phyloP scores from a whole-genome alignment of 2,888 invertebrate genomes.

The Caenorhabditis uteleia region DNA sequence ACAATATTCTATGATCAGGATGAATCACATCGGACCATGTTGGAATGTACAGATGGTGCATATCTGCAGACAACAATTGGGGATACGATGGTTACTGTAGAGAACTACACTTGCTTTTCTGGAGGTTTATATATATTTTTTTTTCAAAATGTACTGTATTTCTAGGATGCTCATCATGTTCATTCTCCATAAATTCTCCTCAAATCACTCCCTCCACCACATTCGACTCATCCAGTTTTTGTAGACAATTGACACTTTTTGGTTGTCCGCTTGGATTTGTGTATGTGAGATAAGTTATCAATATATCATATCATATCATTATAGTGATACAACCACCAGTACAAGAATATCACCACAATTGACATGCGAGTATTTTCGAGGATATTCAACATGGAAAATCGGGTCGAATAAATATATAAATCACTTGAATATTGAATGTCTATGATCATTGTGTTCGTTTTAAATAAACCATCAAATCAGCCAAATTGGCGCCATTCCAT shows the following conservation, averaged over 20 bases:
- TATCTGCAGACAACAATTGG: conserved; percentile 7
- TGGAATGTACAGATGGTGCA: conserved; percentile 10
- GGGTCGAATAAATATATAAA: neutral
- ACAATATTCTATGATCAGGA: conserved; percentile 4
- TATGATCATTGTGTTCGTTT: too few species aligned
- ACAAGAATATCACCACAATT: conserved; percentile 2
- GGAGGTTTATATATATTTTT: too few species aligned
- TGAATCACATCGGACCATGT: conserved; percentile 1
- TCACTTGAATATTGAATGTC: too few species aligned
- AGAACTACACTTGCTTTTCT: conserved; percentile 14
- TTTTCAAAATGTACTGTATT: too few species aligned
- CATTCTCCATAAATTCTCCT: conserved; percentile 1
- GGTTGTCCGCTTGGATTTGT: conserved; percentile 11
- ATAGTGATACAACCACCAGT: too few species aligned
- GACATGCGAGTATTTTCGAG: conserved; percentile 1
- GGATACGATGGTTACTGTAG: neutral
- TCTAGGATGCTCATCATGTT: conserved; percentile 19
- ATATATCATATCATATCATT: too few species aligned
- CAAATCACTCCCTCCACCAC: conserved; percentile 8
- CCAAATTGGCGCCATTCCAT: too few species aligned
- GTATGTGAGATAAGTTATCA: too few species aligned
- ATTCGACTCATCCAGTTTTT: conserved; percentile 4
- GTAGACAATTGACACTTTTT: conserved; percentile 12
- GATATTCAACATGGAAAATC: conserved; percentile 3
- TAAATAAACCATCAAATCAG: too few species aligned